Conservation (phyloP, 2,888 invertebrate species). For the Gerosis bhagava region DNA sequence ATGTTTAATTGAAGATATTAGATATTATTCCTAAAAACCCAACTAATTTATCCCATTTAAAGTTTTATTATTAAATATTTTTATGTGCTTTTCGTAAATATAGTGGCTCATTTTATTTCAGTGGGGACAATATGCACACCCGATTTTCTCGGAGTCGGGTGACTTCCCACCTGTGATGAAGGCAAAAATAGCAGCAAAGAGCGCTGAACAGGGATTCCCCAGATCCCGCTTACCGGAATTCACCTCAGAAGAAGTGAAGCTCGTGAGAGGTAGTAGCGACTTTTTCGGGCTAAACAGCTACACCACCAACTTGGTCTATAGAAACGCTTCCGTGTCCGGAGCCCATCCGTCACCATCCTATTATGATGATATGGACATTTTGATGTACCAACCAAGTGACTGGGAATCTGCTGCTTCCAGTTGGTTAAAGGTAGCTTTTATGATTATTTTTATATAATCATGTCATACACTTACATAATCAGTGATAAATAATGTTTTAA, state of each 20-base stretch:
- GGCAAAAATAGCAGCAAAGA: slow-evolving; percentile 53
- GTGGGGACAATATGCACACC: slow-evolving; percentile 50
- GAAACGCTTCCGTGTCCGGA: slow-evolving; percentile 33
- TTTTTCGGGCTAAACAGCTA: slow-evolving; percentile 83
- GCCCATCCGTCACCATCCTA: slow-evolving; percentile 33
- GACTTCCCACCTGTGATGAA: slow-evolving; percentile 64
- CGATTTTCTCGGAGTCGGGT: slow-evolving; percentile 53
- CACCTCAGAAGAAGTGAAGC: slow-evolving; percentile 52
- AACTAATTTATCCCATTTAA: no score
- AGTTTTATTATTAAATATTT: no score
- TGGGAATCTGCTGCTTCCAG: slow-evolving; percentile 30
- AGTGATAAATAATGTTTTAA: no score
- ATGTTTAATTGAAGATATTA: no score
- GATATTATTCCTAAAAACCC: no score
- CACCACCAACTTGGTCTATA: slow-evolving; percentile 52
- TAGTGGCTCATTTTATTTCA: no score
- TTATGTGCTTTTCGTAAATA: no score
- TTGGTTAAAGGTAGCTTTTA: slow-evolving; percentile 6
- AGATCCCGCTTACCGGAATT: slow-evolving; percentile 64
- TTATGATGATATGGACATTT: slow-evolving; percentile 31
- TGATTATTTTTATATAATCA: no score
- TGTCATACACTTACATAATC: no score
- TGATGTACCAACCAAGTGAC: slow-evolving; percentile 29
- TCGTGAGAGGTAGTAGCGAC: slow-evolving; percentile 45
- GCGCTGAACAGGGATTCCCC: slow-evolving; percentile 55